phyloP scores from a whole-genome alignment of 2,888 invertebrate species.

The Resseliella maxima region DNA sequence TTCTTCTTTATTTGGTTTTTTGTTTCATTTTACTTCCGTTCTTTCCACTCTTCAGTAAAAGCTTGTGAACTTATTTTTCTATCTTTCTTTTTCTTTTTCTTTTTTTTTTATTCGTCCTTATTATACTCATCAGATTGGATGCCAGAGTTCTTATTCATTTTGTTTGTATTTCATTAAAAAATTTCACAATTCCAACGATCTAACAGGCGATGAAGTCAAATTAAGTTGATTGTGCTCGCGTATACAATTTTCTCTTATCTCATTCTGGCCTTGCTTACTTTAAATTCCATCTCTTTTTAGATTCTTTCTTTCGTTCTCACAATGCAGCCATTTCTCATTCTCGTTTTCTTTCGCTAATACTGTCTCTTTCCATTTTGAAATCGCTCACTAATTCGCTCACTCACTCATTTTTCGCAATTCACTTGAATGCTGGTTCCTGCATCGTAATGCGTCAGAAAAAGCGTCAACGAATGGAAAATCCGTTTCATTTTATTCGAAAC shows the following conservation, averaged over 20 bases:
- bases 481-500: conserved; percentile 23
- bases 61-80: background rate
- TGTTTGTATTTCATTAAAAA: conserved; percentile 53
- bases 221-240: conserved; percentile 53
- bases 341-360: background rate
- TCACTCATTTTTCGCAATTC: too few species aligned
- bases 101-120: background rate
- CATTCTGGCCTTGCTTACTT: background rate
- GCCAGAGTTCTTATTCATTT: conserved; percentile 14
- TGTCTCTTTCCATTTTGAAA: background rate
- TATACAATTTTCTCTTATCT: background rate
- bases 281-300: background rate
- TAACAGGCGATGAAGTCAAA: conserved; percentile 55
- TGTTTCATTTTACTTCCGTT: background rate
- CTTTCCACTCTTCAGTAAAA: background rate
- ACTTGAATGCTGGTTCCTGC: background rate
- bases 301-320: background rate
- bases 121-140: background rate
- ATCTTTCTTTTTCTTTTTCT: background rate
- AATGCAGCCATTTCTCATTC: background rate
- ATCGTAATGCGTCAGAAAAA: background rate
- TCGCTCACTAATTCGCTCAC: too few species aligned
- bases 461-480: background rate
- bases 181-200: conserved; percentile 34
- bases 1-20: conserved; percentile 2